These are phyloP conservation scores for Syritta pipiens DNA, from an alignment of 2,888 invertebrate genomes.

Conservation along the genomic window DNA sequence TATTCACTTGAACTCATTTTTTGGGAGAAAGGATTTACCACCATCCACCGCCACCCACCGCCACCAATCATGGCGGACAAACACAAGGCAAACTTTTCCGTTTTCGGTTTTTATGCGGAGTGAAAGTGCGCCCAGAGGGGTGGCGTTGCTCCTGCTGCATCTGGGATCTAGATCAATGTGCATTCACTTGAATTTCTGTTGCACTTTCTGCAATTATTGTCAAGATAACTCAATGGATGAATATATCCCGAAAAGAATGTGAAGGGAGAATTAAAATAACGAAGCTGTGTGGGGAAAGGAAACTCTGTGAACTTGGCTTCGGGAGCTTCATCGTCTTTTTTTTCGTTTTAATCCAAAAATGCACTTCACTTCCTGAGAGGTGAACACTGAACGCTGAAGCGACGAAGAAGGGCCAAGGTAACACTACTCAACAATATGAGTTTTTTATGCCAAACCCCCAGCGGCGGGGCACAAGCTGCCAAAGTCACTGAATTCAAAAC, in stretches of 20 bases:
- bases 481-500: conserved; percentile 24
- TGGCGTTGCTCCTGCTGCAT: background rate
- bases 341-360: conserved; percentile 47
- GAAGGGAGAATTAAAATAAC: conserved; percentile 31
- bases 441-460: conserved; percentile 21
- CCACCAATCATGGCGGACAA: no score
- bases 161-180: conserved; percentile 39
- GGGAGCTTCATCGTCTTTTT: conserved; percentile 11
- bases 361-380: conserved; percentile 37
- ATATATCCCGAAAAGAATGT: background rate
- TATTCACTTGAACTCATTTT: conserved; percentile 42
- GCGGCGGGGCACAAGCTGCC: conserved; percentile 9
- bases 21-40: no score
- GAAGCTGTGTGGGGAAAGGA: background rate
- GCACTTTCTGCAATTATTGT: conserved; percentile 56
- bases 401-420: conserved; percentile 49
- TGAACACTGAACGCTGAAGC: background rate
- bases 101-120: background rate
- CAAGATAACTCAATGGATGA: conserved; percentile 49
- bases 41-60: no score
- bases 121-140: background rate
- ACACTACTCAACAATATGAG: conserved; percentile 60
- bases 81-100: no score
- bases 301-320: conserved; percentile 44
- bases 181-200: conserved; percentile 38